phyloP scores from a whole-genome alignment of 2,113 vertebrate genomes.

The Cyprinodon brontotheroides region DNA sequence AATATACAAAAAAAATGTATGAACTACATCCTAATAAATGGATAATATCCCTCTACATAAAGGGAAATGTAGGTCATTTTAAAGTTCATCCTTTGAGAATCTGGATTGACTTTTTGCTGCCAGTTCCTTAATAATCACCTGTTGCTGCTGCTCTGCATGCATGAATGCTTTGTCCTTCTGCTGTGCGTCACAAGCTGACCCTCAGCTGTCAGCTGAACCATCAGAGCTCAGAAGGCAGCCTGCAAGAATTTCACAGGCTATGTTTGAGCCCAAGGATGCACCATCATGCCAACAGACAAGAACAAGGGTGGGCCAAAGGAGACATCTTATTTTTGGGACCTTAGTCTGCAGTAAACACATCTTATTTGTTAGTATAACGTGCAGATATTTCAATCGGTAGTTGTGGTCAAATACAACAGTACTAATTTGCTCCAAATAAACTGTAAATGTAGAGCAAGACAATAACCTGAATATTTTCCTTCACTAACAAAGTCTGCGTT shows the following conservation, averaged over 20 bases:
- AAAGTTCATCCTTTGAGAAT: background rate
- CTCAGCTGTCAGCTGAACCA: conserved; percentile 26
- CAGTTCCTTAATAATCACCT: conserved; percentile 15
- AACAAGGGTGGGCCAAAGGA: conserved; percentile 14
- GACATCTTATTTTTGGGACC: background rate
- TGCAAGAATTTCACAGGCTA: conserved; percentile 65
- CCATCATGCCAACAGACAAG: conserved; percentile 11
- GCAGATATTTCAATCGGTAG: too few relatives aligned
- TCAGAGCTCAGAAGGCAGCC: conserved; percentile 18
- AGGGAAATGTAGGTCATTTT: background rate
- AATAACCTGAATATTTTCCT: too few relatives aligned
- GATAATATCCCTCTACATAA: too few relatives aligned
- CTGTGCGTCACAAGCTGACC: conserved; percentile 41
- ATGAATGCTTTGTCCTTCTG: background rate
- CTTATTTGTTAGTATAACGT: background rate
- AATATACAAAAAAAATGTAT: too few relatives aligned
- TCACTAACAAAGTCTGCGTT: too few relatives aligned
- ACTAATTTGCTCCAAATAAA: too few relatives aligned
- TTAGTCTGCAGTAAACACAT: background rate
- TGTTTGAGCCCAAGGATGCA: conserved; percentile 55
- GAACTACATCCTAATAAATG: too few relatives aligned
- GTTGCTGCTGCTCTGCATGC: conserved; percentile 30
- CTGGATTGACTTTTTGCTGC: background rate
- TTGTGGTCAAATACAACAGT: too few relatives aligned
- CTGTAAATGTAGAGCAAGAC: too few relatives aligned